Conservation (phyloP, 1,140 invertebrate species). For the Psilanteris sp. region DNA sequence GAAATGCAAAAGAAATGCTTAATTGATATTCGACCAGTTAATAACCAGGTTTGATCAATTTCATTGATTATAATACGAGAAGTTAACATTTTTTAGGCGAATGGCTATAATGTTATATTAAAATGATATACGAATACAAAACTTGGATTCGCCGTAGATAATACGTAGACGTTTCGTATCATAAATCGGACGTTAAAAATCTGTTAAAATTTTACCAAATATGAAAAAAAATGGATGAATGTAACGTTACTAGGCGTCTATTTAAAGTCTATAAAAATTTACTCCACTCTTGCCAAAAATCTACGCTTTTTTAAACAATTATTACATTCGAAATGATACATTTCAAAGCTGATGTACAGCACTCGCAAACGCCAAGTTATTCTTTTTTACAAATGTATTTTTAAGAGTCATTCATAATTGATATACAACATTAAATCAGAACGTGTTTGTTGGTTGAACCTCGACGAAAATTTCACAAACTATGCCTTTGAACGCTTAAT, state of each 20-base stretch:
- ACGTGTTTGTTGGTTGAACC: slow-evolving; percentile 26
- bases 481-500: not conserved
- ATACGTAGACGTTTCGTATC: too few relatives aligned
- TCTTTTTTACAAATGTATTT: slow-evolving; percentile 53
- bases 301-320: slow-evolving; percentile 6
- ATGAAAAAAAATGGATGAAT: too few relatives aligned
- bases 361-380: slow-evolving; percentile 15
- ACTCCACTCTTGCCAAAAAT: slow-evolving; percentile 1
- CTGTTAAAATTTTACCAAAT: slow-evolving; percentile 17
- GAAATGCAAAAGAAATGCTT: too few relatives aligned
- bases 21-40: too few relatives aligned
- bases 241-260: slow-evolving; percentile 22
- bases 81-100: too few relatives aligned
- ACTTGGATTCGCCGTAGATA: too few relatives aligned
- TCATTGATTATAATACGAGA: too few relatives aligned
- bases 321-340: slow-evolving; percentile 7
- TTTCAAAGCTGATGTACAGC: slow-evolving; percentile 26
- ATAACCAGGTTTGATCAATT: too few relatives aligned
- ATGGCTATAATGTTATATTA: too few relatives aligned
- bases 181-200: too few relatives aligned
- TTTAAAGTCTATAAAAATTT: slow-evolving; percentile 21
- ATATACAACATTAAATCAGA: too few relatives aligned
- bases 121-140: too few relatives aligned
- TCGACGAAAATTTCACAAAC: slow-evolving; percentile 46
- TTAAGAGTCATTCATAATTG: slow-evolving; percentile 26